These are phyloP conservation scores for Heliopora coerulea DNA, from an alignment of 92 coral and sea anemone genomes.

Conservation along the genomic window DNA sequence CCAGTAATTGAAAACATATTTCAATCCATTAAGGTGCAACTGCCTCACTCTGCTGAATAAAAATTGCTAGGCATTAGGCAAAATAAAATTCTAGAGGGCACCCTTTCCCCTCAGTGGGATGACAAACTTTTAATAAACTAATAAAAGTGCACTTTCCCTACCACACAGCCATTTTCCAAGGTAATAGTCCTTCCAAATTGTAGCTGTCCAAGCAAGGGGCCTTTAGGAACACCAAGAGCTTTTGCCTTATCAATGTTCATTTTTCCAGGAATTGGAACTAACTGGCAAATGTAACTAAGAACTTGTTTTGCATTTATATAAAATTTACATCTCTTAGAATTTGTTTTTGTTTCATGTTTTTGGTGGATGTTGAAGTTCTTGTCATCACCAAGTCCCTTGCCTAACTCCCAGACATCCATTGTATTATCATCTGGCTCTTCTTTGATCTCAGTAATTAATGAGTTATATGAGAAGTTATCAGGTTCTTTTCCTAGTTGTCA, in stretches of 20 bases:
- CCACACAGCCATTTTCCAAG: slow-evolving; percentile 76
- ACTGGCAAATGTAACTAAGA: slow-evolving; percentile 75
- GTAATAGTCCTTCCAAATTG: slow-evolving; percentile 63
- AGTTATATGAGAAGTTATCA: slow-evolving; percentile 3
- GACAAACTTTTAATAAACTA: neutral
- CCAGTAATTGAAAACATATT: too few relatives aligned
- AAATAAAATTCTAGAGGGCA: too few relatives aligned
- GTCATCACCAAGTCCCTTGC: too few relatives aligned
- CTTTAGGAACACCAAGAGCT: slow-evolving; percentile 84
- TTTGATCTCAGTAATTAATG: neutral
- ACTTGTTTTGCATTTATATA: slow-evolving; percentile 35
- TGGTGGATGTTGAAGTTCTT: too few relatives aligned
- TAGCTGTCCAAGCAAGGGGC: slow-evolving; percentile 80
- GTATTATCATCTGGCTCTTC: neutral
- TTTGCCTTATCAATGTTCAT: slow-evolving; percentile 72
- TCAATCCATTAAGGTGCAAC: too few relatives aligned
- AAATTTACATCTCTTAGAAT: slow-evolving; percentile 52
- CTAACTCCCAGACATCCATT: slow-evolving; percentile 2
- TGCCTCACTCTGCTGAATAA: too few relatives aligned
- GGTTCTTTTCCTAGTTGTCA: neutral
- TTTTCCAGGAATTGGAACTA: slow-evolving; percentile 79
- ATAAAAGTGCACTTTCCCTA: slow-evolving; percentile 19
- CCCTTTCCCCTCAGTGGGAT: too few relatives aligned
- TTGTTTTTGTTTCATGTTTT: neutral
- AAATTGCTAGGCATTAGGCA: too few relatives aligned